A percentile compares a stretch with the other conserved stretches of the same genome.
Conservation (phyloP, 2,113 vertebrate species). For the Ammodytes dubius region DNA sequence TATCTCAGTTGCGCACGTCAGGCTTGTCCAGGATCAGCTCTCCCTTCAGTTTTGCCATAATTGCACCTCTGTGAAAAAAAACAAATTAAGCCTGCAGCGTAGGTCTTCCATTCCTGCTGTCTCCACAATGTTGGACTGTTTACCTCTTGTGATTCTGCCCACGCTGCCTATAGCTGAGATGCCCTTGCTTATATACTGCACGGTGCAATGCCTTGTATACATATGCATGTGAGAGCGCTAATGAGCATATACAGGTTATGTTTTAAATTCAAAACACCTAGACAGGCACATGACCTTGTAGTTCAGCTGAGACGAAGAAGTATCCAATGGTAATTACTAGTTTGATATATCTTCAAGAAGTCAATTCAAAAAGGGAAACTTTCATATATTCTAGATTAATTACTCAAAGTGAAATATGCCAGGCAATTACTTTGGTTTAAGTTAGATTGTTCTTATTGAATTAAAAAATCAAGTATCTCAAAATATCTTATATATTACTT, state of each 20-base stretch:
- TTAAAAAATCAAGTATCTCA: too few species aligned
- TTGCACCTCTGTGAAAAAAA: constrained; percentile 68
- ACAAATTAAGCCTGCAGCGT: constrained; percentile 58
- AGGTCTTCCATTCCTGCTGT: constrained; percentile 51
- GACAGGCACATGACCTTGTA: constrained; percentile 31
- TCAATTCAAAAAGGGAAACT: too few species aligned
- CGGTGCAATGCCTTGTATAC: constrained; percentile 39
- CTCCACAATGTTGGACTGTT: constrained; percentile 41
- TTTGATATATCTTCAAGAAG: too few species aligned
- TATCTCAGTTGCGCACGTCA: constrained; percentile 72
- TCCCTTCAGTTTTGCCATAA: constrained; percentile 64
- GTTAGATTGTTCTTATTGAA: too few species aligned
- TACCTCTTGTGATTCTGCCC: constrained; percentile 60
- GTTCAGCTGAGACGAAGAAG: constrained; percentile 1
- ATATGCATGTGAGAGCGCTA: constrained; percentile 48
- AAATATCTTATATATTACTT: too few species aligned
- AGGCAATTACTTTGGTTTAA: too few species aligned
- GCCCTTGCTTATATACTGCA: constrained; percentile 36
- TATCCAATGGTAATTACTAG: not conserved
- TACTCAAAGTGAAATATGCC: too few species aligned
- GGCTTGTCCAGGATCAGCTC: constrained; percentile 58
- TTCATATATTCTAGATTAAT: too few species aligned
- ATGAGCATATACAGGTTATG: constrained; percentile 43
- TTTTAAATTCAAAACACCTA: constrained; percentile 2
- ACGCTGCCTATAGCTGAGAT: constrained; percentile 20